These are phyloP conservation scores for Neotoma lepida DNA, from an alignment of 2,113 vertebrate species.

Conservation along the genomic window DNA sequence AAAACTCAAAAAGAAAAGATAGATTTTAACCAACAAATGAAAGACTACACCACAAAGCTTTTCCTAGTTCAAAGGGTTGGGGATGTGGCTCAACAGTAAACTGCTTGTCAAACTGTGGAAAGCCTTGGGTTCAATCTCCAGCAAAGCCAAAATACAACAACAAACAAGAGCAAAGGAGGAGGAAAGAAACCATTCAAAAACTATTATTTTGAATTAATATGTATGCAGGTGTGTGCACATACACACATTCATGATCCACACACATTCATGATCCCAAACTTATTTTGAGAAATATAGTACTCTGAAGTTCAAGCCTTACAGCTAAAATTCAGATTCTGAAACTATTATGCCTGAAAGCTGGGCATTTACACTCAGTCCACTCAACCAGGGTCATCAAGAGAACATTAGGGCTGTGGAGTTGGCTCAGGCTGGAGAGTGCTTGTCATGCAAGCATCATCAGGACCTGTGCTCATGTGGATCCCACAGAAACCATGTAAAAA, in stretches of 20 bases:
- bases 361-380: constrained; percentile 9
- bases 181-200: not conserved
- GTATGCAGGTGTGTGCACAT: not conserved
- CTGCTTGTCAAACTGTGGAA: not conserved
- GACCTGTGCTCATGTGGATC: not conserved
- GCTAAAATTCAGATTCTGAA: constrained; percentile 5
- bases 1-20: constrained; percentile 45
- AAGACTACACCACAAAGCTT: not conserved
- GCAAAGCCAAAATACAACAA: not conserved
- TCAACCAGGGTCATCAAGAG: not conserved
- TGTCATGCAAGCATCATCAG: not conserved
- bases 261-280: not conserved
- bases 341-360: constrained; percentile 3
- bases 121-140: no score
- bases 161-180: not conserved
- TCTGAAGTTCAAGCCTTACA: not conserved
- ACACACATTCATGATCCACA: not conserved
- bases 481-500: not conserved
- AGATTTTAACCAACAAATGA: not conserved
- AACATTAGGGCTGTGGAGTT: not conserved
- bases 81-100: not conserved
- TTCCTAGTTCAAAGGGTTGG: constrained; percentile 15
- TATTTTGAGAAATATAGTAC: constrained; percentile 19
- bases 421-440: not conserved
- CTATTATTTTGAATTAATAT: not conserved